phyloP scores from a whole-genome alignment of 92 coral and sea anemone species.

The Epizoanthus fatuus region DNA sequence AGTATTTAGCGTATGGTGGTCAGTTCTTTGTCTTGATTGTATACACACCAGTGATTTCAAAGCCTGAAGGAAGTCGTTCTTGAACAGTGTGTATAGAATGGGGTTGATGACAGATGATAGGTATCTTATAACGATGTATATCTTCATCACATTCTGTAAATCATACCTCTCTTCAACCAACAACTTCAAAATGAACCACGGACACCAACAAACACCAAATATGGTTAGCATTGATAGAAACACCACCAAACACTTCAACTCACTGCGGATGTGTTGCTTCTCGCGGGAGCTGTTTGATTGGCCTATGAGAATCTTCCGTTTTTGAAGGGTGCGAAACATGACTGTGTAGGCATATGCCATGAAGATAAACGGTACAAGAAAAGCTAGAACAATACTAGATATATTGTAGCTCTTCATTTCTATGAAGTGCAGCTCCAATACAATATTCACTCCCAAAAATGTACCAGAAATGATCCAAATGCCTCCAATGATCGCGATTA shows the following conservation, averaged over 20 bases:
- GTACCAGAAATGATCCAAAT: constrained; percentile 15
- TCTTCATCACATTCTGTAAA: neutral
- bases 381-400: neutral
- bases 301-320: neutral
- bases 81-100: constrained; percentile 30
- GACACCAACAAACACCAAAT: constrained; percentile 31
- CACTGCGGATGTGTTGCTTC: constrained; percentile 1
- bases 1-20: neutral
- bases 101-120: constrained; percentile 35
- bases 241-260: constrained; percentile 9
- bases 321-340: constrained; percentile 21
- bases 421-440: neutral
- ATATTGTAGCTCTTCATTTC: neutral
- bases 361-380: neutral
- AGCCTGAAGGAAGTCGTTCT: constrained; percentile 32
- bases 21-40: neutral
- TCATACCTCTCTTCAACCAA: neutral
- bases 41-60: constrained; percentile 1
- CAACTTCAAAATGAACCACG: constrained; percentile 21
- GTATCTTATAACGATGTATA: constrained; percentile 20
- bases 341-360: constrained; percentile 16
- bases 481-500: neutral
- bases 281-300: neutral
- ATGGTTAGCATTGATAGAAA: constrained; percentile 21
- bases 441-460: neutral